Percentiles rank a stretch among this genome's conserved stretches.
These are phyloP conservation scores for Trachelus troglodyta DNA, from an alignment of 2,888 invertebrate species.

Conservation along the genomic window DNA sequence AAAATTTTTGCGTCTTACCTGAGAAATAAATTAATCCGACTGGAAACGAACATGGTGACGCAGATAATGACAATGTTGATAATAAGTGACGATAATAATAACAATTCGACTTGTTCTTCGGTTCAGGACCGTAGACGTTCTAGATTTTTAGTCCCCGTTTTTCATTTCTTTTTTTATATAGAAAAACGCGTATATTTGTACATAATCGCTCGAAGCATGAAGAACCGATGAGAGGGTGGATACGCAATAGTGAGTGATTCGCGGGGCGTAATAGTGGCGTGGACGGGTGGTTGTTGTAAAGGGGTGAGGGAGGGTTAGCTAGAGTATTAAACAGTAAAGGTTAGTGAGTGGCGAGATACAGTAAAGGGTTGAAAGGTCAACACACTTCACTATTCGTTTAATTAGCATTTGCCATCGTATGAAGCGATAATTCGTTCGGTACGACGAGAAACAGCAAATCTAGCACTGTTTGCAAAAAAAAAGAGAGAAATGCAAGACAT, in stretches of 20 bases:
- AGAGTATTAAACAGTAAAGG: not conserved
- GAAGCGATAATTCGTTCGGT: not conserved
- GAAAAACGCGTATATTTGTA: not conserved
- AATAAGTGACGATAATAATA: conserved; percentile 18
- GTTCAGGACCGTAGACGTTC: not conserved
- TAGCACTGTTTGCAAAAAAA: not conserved
- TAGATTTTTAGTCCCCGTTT: conserved; percentile 13
- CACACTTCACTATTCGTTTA: not conserved
- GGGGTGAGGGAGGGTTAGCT: not conserved
- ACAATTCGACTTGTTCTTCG: conserved; percentile 3
- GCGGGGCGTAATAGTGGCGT: no score
- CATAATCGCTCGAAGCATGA: not conserved
- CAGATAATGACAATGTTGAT: conserved; percentile 10
- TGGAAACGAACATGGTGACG: not conserved
- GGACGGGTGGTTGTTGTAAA: not conserved
- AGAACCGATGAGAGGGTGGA: not conserved
- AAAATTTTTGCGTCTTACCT: not conserved
- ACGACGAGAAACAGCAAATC: not conserved
- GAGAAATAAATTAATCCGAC: not conserved
- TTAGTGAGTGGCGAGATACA: not conserved
- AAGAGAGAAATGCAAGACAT: not conserved
- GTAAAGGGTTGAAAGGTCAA: not conserved
- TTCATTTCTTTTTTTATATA: not conserved
- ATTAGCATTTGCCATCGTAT: no score
- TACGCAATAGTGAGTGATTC: not conserved